Conservation (phyloP, 2,113 vertebrate species). For the Mormyrus lacerda region DNA sequence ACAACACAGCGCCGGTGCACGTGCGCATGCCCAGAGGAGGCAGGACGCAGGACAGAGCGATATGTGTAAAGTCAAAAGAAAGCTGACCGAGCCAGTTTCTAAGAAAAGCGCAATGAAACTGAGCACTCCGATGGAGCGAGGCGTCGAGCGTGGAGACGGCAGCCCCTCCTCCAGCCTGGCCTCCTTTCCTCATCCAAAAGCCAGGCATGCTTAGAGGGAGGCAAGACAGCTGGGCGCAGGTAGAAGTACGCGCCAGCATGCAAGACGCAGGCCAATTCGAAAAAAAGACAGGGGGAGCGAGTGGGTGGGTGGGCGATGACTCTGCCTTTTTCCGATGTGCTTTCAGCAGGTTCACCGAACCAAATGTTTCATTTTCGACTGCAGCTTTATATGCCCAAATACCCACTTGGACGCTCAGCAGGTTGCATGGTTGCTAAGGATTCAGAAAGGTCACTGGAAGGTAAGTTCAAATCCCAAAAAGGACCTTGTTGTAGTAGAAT, state of each 20-base stretch:
- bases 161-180: neutral
- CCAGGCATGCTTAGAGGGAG: neutral
- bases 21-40: neutral
- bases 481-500: neutral
- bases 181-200: neutral
- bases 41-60: neutral
- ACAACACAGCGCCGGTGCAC: neutral
- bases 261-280: neutral
- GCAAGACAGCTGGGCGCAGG: neutral
- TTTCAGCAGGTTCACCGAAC: neutral
- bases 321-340: neutral
- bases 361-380: neutral
- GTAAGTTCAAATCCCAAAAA: neutral
- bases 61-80: neutral
- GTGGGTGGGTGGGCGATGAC: constrained; percentile 1
- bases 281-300: neutral
- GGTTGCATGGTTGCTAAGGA: neutral
- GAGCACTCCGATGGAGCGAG: neutral
- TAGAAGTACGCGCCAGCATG: neutral
- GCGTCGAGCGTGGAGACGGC: neutral
- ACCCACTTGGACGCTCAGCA: neutral
- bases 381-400: neutral
- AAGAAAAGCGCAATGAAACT: neutral
- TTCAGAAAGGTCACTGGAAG: neutral
- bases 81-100: constrained; percentile 2